A percentile compares a stretch with the other conserved stretches of the same genome.
These are phyloP conservation scores for Macrophya annulata DNA, from an alignment of 2,888 invertebrate genomes.

Conservation along the genomic window DNA sequence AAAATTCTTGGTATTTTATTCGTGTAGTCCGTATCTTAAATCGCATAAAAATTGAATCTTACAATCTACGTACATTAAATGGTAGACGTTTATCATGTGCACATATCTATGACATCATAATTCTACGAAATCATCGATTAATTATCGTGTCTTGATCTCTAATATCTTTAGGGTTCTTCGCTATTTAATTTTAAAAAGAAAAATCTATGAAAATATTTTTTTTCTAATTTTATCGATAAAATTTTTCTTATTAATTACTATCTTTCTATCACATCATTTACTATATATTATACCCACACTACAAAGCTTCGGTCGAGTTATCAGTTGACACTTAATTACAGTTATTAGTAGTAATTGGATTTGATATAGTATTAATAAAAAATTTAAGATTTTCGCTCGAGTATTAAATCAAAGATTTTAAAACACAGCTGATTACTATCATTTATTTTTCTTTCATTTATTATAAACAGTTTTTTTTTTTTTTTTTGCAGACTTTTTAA, in stretches of 20 bases:
- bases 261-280: neutral
- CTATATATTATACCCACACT: neutral
- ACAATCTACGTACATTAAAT: neutral
- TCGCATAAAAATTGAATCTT: neutral
- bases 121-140: neutral
- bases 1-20: slow-evolving; percentile 10
- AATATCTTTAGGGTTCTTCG: neutral
- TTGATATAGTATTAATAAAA: neutral
- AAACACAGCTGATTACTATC: too few species aligned
- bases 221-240: too few species aligned
- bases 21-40: neutral
- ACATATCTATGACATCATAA: neutral
- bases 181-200: neutral
- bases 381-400: neutral
- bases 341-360: neutral
- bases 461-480: too few species aligned
- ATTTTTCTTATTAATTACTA: neutral
- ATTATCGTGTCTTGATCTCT: neutral
- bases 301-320: neutral
- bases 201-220: neutral
- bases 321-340: neutral
- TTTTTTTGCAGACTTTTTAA: neutral
- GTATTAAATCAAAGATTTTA: too few species aligned
- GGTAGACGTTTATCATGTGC: neutral
- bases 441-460: neutral